Base-by-base conservation (phyloP, 2,888 invertebrate species). In the Drosophila koepferae region DNA sequence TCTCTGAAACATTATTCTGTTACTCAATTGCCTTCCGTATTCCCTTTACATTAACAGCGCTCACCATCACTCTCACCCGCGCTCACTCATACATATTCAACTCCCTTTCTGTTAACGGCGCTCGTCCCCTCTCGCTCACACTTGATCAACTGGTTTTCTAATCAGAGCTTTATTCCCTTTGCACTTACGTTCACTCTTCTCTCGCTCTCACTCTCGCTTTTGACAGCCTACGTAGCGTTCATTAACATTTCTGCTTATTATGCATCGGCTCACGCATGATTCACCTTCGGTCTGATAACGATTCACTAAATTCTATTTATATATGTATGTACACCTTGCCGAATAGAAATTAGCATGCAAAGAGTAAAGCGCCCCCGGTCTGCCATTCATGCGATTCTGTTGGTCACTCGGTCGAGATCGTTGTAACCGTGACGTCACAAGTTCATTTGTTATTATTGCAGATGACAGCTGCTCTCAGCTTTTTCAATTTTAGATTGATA, bases 361-460 rank as follows among this genome's bases (percentile, higher is more conserved):
- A 63, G 34, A 40, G 54, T 51, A 43, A 49, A 59, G 40, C 46
- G 70, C 64, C 74, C 59, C 65, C 58, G 68, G 49, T 61, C 43
- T 62, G 63, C 48, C 60, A 58, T 65, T 65, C 58, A 58, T 56
- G 68, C 72, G 31, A 38, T 67, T 48, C 48, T 61, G 63, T 80
- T 56, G 71, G 71, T 80, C 72, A 77, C 49, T 80, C 72, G 71
- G 79, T 60, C 69, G 73, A 51, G 51, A 40, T 41, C 56, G 40
- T 4, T 73, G 67, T 68, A 80, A 71, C 28, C 4, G 79, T 84
- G 81, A 81, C 85, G 86, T 77, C 75, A 83, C 68, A 77, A 66
- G 49, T 48, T 66, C 74, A 68, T 80, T 64, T 64, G n/a, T 66
- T 62, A 43, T 56, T 60, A 49, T 54, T 44, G 16, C 28, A 48